These are phyloP conservation scores for Peromyscus eremicus DNA, from an alignment of 2,797 vertebrate species.

Conservation along the genomic window DNA sequence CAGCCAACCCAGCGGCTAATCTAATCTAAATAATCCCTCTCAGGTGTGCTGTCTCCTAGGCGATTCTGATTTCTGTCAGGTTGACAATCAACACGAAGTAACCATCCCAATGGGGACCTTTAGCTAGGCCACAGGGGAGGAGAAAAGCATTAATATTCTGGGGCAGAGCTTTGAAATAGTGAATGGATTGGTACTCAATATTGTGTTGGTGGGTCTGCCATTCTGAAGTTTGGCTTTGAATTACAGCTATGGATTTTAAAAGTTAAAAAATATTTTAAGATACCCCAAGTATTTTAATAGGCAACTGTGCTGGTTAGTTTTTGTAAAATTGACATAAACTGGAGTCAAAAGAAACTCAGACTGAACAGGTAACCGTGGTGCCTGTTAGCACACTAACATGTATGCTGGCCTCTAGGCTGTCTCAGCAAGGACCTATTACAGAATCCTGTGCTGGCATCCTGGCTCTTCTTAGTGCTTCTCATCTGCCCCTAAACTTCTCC, in stretches of 20 bases:
- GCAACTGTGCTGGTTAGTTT: neutral
- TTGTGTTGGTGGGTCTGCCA: neutral
- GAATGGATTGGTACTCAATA: neutral
- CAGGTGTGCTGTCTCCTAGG: neutral
- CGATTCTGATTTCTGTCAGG: neutral
- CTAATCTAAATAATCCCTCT: neutral
- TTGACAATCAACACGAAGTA: no score
- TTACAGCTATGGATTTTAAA: neutral
- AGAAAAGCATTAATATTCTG: neutral
- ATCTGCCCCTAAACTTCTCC: neutral
- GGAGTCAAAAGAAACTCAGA: neutral
- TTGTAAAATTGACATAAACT: neutral
- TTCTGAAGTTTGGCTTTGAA: neutral
- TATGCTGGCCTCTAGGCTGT: neutral
- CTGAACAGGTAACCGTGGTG: neutral
- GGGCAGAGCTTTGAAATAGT: rapidly evolving
- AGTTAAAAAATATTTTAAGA: neutral
- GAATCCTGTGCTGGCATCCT: neutral
- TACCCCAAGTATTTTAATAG: neutral
- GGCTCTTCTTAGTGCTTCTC: neutral
- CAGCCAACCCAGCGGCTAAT: neutral
- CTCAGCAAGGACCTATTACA: neutral
- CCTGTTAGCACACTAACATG: neutral
- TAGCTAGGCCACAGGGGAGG: neutral
- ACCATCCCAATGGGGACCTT: neutral